Conservation (phyloP, 2,113 vertebrate species). For the Ophthalmolycus amberensis region DNA sequence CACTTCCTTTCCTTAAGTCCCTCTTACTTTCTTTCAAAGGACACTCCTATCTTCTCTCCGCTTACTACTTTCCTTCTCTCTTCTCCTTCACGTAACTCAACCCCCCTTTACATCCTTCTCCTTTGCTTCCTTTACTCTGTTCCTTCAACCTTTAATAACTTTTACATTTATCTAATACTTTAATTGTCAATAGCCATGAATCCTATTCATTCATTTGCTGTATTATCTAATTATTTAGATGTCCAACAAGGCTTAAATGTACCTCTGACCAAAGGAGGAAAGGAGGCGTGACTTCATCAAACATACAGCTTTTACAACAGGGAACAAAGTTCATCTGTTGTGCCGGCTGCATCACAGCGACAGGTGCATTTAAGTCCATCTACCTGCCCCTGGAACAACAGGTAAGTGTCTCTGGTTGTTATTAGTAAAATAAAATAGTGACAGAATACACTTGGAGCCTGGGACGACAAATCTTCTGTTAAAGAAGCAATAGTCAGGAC, state of each 20-base stretch:
- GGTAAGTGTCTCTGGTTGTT: constrained; percentile 43
- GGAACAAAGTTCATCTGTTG: constrained; percentile 60
- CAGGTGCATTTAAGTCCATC: constrained; percentile 4
- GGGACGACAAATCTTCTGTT: neutral
- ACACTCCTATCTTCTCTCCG: neutral
- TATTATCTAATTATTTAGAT: neutral
- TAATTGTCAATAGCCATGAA: neutral
- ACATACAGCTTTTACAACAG: constrained; percentile 42
- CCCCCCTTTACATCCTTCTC: neutral
- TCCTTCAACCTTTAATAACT: neutral
- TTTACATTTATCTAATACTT: neutral
- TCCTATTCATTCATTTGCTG: neutral
- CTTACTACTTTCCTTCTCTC: no score
- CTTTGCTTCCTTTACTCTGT: neutral
- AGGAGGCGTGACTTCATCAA: neutral
- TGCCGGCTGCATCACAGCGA: neutral
- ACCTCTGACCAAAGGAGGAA: neutral
- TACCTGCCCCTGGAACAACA: neutral
- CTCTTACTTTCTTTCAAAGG: neutral
- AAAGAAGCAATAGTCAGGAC: no score
- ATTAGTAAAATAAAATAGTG: neutral
- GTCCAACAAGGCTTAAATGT: neutral
- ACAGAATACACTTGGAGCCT: neutral
- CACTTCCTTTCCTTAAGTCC: neutral
- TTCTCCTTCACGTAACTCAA: neutral